A percentile compares a stretch with the other conserved stretches of the same genome.
Conservation (phyloP, 2,113 vertebrate species). For the Passer montanus region DNA sequence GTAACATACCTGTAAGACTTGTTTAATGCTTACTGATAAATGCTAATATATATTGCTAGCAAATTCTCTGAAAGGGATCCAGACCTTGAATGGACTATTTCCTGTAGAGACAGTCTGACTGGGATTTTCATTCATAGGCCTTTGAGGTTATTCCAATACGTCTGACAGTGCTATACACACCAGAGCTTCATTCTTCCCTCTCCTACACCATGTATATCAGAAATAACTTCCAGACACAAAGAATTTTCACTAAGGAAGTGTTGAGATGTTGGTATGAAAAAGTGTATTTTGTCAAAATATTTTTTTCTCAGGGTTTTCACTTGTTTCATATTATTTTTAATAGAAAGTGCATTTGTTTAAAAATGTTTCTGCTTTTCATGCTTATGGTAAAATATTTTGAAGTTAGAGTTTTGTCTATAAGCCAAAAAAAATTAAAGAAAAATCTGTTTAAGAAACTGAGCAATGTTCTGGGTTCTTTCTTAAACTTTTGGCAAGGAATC, state of each 20-base stretch:
- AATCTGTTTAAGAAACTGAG: neutral
- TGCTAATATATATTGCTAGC: conserved; percentile 35
- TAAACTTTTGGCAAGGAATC: neutral
- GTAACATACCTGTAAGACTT: conserved; percentile 46
- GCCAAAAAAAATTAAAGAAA: conserved; percentile 10
- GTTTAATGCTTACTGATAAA: conserved; percentile 58
- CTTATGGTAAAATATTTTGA: conserved; percentile 22
- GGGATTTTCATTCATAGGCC: conserved; percentile 55
- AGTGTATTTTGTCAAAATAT: neutral
- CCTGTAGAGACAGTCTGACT: conserved; percentile 62
- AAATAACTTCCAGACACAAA: conserved; percentile 51
- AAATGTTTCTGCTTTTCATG: conserved; percentile 14
- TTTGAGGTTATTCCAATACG: conserved; percentile 63
- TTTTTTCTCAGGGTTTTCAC: conserved; percentile 3
- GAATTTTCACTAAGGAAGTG: conserved; percentile 56
- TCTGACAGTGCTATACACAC: conserved; percentile 51
- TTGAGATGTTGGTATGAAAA: conserved; percentile 48
- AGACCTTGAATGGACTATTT: conserved; percentile 38
- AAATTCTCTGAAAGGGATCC: conserved; percentile 59
- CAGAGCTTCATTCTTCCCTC: conserved; percentile 47
- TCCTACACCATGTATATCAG: conserved; percentile 43
- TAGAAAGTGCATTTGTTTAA: conserved; percentile 24
- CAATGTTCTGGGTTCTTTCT: neutral
- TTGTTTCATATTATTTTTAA: conserved; percentile 20
- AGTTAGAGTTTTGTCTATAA: neutral